phyloP scores from a whole-genome alignment of 2,113 vertebrate genomes.

The Chionis minor region DNA sequence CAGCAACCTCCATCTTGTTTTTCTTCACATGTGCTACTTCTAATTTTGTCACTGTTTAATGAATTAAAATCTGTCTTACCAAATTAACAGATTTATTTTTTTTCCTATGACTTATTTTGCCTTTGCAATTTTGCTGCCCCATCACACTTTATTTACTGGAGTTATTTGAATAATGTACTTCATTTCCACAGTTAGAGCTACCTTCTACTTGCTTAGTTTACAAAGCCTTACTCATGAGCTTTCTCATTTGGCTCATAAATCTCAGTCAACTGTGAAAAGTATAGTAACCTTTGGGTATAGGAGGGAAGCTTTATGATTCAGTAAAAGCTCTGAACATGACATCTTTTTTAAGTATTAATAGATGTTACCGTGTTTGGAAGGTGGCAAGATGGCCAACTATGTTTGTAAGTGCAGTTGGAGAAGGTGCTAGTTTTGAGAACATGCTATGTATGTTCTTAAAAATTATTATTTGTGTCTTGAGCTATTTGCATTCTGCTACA shows the following conservation, averaged over 20 bases:
- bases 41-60: not conserved
- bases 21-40: not conserved
- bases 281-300: not conserved
- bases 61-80: not conserved
- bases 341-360: constrained; percentile 7
- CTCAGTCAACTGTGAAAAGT: not conserved
- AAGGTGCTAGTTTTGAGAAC: not conserved
- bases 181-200: not conserved
- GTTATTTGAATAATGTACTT: not conserved
- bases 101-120: not conserved
- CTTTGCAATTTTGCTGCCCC: not conserved
- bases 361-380: constrained; percentile 32
- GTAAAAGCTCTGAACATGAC: constrained; percentile 12
- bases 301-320: not conserved
- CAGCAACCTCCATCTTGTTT: not conserved
- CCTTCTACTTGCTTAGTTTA: not conserved
- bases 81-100: not conserved
- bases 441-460: not conserved
- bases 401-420: not conserved
- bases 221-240: not conserved
- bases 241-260: constrained; percentile 6
- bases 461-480: not conserved
- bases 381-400: not conserved
- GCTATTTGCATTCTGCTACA: not conserved
- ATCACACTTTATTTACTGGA: not conserved